A percentile compares a stretch with the other conserved stretches of the same genome.
These are phyloP conservation scores for Zaprionus inermis DNA, from an alignment of 1,140 invertebrate genomes.

Conservation along the genomic window DNA sequence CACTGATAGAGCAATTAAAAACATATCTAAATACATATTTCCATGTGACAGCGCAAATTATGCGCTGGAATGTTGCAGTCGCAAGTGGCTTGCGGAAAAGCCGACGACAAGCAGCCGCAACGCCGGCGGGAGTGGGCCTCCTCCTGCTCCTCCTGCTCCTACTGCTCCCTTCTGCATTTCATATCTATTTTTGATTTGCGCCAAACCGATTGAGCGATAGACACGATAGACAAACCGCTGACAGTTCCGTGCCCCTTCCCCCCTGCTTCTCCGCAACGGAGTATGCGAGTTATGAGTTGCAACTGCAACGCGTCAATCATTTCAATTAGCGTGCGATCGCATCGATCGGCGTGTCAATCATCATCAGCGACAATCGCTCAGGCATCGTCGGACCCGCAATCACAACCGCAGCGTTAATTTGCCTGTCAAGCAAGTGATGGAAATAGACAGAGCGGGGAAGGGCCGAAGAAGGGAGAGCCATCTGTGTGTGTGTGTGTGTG, in stretches of 20 bases:
- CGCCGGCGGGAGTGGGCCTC: not conserved
- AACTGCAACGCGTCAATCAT: conserved; percentile 66
- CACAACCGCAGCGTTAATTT: conserved; percentile 75
- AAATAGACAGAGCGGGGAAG: not conserved
- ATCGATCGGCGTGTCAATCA: conserved; percentile 76
- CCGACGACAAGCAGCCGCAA: not conserved
- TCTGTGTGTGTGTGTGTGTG: conserved; percentile 20
- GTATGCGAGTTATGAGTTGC: conserved; percentile 24
- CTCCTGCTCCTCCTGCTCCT: not conserved
- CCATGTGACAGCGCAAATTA: conserved; percentile 73
- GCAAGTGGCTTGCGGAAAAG: conserved; percentile 36
- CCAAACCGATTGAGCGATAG: conserved; percentile 69
- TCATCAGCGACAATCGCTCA: conserved; percentile 51
- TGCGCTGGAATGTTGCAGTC: conserved; percentile 67
- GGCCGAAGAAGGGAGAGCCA: not conserved
- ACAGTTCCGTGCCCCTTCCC: conserved; percentile 22
- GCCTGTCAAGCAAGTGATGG: conserved; percentile 48
- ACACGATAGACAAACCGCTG: conserved; percentile 74
- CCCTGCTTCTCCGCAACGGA: conserved; percentile 48
- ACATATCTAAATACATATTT: conserved; percentile 68
- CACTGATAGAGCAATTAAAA: conserved; percentile 79
- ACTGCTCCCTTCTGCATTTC: conserved; percentile 14
- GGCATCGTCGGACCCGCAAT: conserved; percentile 25
- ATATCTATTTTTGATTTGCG: conserved; percentile 66
- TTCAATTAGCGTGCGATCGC: conserved; percentile 80